Evolutionary conservation across 1,140 invertebrate genomes (phyloP), one percentile per base, ranked within the genome.

Genomic region (Cecropterus lyciades): DNA sequence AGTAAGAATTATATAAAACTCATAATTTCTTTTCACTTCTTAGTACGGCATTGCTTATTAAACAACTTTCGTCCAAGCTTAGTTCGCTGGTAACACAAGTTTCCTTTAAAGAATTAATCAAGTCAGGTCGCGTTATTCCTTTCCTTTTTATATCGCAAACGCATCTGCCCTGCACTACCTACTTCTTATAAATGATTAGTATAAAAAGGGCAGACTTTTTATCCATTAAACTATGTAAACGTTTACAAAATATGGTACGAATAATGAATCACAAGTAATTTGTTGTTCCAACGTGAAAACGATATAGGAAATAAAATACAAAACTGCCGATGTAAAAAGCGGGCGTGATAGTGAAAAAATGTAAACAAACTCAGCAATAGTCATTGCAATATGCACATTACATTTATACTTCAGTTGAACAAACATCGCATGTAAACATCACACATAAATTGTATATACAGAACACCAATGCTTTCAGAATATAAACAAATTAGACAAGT

Each of bases 101-200:
- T 82, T 82, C 80, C 80, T 85, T 82, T 81, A 80, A 82, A 75
- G 79, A 74, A 80, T 81, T 83, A 77, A 81, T 85, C 75, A 81
- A 77, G 73, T 73, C 37, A 40, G n/a, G 8, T 40, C 37, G 37
- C 37, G 37, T 40, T 40, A 40, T n/a, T 13, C 37, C 37, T n/a
- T n/a, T n/a, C n/a, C 9, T 40, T 40, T 40, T 40, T 40, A 40
- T 40, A 9, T n/a, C 37, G 37, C 37, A 40, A 40, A 40, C 11
- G 37, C 37, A 40, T 40, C 37, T 40, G 37, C 37, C 37, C 3
- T 40, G 9, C 37, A n/a, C n/a, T 40, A 40, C 30, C 30, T 33
- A 40, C 37, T 40, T 40, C n/a, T n/a, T n/a, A 40, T 40, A 40
- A 40, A 40, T 40, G 11, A 1, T 11, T 13, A 40, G 37, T 11